Conservation (phyloP, 2,888 invertebrate species). For the Clivina fossor region DNA sequence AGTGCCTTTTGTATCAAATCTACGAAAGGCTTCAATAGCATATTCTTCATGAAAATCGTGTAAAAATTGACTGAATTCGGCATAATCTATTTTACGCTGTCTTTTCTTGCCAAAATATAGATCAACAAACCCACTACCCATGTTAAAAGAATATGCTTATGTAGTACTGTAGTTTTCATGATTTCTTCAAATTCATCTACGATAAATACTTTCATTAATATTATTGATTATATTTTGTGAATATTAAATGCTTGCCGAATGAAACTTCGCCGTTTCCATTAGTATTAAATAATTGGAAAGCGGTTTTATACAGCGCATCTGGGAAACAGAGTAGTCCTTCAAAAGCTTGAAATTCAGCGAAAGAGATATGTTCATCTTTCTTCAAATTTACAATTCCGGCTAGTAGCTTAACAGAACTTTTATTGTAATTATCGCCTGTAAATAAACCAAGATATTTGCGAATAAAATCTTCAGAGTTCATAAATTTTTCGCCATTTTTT, state of each 20-base stretch:
- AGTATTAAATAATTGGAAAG: constrained; percentile 97
- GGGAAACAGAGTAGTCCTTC: constrained; percentile 95
- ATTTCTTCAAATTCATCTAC: constrained; percentile 93
- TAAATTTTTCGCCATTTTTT: constrained; percentile 84
- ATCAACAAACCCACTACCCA: constrained; percentile 92
- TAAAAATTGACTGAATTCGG: constrained; percentile 96
- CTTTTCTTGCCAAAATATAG: constrained; percentile 96
- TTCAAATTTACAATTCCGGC: constrained; percentile 91
- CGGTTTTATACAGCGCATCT: constrained; percentile 96
- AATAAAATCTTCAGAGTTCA: constrained; percentile 94
- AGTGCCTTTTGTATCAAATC: constrained; percentile 82
- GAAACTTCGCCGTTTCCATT: constrained; percentile 96
- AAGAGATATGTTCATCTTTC: constrained; percentile 93
- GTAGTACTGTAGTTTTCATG: constrained; percentile 88
- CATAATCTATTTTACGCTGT: constrained; percentile 85
- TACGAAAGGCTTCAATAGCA: constrained; percentile 93
- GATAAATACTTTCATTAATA: constrained; percentile 41
- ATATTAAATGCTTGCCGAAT: constrained; percentile 65
- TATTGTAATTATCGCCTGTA: constrained; percentile 67
- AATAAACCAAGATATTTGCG: constrained; percentile 88
- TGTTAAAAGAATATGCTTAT: constrained; percentile 93
- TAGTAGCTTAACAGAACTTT: constrained; percentile 83
- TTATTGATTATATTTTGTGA: neutral
- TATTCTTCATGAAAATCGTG: constrained; percentile 99
- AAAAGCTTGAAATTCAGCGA: constrained; percentile 97